Conservation (phyloP, 2,888 invertebrate species). For the Tanypteryx hageni region DNA sequence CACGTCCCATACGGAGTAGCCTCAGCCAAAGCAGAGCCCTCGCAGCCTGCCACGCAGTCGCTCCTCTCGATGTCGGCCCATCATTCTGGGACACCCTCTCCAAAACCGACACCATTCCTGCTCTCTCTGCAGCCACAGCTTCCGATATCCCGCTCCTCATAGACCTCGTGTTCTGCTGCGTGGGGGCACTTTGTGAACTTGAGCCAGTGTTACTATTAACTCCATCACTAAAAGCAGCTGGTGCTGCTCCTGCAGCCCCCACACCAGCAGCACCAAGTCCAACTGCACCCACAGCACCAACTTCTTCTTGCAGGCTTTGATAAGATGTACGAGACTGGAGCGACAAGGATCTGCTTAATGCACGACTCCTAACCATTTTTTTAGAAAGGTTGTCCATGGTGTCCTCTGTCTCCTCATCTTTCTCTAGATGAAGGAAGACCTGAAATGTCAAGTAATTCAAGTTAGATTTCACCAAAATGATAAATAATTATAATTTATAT, state of each 20-base stretch:
- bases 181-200: constrained; percentile 35
- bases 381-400: constrained; percentile 85
- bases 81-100: constrained; percentile 78
- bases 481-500: not conserved
- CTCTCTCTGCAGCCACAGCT: constrained; percentile 73
- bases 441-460: constrained; percentile 66
- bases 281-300: constrained; percentile 65
- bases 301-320: constrained; percentile 82
- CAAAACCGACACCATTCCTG: constrained; percentile 76
- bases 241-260: not conserved
- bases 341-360: constrained; percentile 83
- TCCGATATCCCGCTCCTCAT: constrained; percentile 73
- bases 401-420: constrained; percentile 83
- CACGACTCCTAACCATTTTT: constrained; percentile 84
- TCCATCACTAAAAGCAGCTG: not conserved
- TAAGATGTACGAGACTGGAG: constrained; percentile 86
- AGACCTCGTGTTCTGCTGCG: constrained; percentile 16
- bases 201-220: constrained; percentile 41
- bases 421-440: constrained; percentile 88
- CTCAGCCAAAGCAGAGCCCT: constrained; percentile 83
- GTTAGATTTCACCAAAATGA: not conserved
- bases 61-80: constrained; percentile 82
- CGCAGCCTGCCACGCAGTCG: constrained; percentile 81
- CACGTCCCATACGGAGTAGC: constrained; percentile 81
- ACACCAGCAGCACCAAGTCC: constrained; percentile 11